Percentiles rank a stretch among this genome's conserved stretches.
Conservation (phyloP, 2,797 vertebrate genomes). For the Numenius phaeopus region DNA sequence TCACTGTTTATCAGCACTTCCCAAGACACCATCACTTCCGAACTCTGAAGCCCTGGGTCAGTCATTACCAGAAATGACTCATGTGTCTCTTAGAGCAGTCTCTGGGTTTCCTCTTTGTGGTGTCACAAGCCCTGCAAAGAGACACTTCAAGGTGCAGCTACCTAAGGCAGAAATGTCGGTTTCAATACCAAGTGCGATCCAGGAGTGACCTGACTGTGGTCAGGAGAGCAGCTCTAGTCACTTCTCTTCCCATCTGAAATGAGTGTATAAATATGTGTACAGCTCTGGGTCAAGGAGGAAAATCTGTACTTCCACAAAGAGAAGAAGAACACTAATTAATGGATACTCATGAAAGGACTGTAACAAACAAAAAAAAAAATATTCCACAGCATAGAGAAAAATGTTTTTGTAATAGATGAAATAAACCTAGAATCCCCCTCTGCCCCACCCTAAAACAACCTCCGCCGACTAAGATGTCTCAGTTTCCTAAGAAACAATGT, state of each 20-base stretch:
- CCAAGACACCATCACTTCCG: neutral
- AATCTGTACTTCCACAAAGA: neutral
- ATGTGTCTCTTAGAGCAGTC: neutral
- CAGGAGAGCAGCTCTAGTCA: neutral
- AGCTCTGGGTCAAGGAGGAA: neutral
- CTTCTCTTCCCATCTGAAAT: rapidly evolving
- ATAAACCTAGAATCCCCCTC: neutral
- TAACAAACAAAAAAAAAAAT: neutral
- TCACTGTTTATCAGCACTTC: neutral
- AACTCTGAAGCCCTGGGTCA: neutral
- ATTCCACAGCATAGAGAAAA: neutral
- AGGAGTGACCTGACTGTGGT: neutral
- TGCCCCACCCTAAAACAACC: constrained; percentile 19
- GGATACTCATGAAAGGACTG: neutral
- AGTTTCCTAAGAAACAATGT: constrained; percentile 14
- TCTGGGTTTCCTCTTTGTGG: neutral
- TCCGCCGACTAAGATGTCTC: neutral
- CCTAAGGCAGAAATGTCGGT: neutral
- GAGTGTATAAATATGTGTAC: too few relatives aligned
- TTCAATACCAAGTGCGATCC: neutral
- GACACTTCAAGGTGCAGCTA: neutral
- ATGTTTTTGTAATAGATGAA: neutral
- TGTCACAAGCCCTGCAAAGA: neutral
- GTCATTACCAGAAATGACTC: neutral
- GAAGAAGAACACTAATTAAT: neutral